phyloP scores from a whole-genome alignment of 1,140 invertebrate species.

The Zaprionus davidi region DNA sequence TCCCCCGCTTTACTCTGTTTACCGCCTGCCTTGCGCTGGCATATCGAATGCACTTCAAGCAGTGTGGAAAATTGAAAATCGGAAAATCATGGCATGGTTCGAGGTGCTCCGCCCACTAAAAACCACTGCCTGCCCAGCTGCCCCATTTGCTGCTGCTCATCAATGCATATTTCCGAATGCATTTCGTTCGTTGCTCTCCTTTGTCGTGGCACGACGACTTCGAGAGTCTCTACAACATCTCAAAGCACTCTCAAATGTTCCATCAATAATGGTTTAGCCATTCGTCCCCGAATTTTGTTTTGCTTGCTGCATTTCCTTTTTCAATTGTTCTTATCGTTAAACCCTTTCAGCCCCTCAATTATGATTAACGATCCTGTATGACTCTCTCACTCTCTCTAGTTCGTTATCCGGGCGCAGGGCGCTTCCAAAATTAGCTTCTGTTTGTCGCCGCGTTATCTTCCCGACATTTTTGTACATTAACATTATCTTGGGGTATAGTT shows the following conservation, averaged over 20 bases:
- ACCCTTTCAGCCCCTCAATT: constrained; percentile 66
- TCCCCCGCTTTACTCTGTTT: constrained; percentile 21
- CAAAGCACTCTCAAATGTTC: not conserved
- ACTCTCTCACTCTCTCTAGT: not conserved
- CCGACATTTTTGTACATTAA: constrained; percentile 59
- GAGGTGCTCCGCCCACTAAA: not conserved
- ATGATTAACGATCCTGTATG: constrained; percentile 67
- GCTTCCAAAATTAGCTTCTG: constrained; percentile 63
- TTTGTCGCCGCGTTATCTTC: constrained; percentile 57
- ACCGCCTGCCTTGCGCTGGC: not conserved
- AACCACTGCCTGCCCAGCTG: not conserved
- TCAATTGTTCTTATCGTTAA: constrained; percentile 52
- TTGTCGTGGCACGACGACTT: constrained; percentile 20
- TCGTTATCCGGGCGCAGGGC: constrained; percentile 13
- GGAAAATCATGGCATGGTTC: constrained; percentile 36
- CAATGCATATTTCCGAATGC: constrained; percentile 31
- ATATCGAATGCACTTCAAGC: constrained; percentile 33
- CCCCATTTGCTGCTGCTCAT: constrained; percentile 21
- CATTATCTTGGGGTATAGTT: constrained; percentile 35
- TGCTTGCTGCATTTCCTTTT: constrained; percentile 31
- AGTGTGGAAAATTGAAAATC: constrained; percentile 47
- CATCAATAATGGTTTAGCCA: constrained; percentile 43
- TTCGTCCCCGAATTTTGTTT: constrained; percentile 15
- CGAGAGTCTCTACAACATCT: not conserved
- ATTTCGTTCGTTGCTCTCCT: constrained; percentile 8